Evolutionary conservation across 2,113 vertebrate genomes (phyloP), one percentile per base, ranked within the genome.

Genomic region (Colinus virginianus): DNA sequence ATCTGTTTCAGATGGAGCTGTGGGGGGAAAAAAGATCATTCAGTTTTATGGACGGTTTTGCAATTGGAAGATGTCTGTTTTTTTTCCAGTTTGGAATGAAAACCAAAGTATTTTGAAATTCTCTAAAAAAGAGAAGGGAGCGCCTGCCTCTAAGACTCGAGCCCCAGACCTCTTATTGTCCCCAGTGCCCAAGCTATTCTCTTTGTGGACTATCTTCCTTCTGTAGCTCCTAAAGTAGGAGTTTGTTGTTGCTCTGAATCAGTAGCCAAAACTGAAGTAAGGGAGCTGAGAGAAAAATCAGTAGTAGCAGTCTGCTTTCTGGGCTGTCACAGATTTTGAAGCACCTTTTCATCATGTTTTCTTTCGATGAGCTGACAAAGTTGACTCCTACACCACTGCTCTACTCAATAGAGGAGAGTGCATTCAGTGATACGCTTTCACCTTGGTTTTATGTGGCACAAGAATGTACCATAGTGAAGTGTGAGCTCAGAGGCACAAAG

Each of bases 61-160:
- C 89, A 94, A 95, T 96, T 87, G 32, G 40, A 66, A 85, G 74
- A 63, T 11, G 71, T 79, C 83, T 84, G 64, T 0, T 18, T 75
- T 59, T 59, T 76, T 66, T 45, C 38, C 67, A 81, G 8, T 85
- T 80, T 87, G 93, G 83, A 94, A 90, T 43, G 68, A 85, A 95
- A 95, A 62, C 75, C 63, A 85, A 94, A 94, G 85, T 46, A 55
- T 93, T 91, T 95, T 90, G 93, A 94, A 96, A 96, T 68, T 28
- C 23, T 90, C 40, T 78, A 20, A 16, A 34, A 69, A 80, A 80
- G 46, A 71, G 61, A 84, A 94, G 84, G 82, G 91, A 94, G 82
- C 61, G 64, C 71, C 91, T 88, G 61, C 48, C 48, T 82, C 56
- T 25, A 7, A 89, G 56, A 83, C 72, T 66, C 72, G 55, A 46